Base-by-base conservation (phyloP, 1,140 invertebrate genomes). In the Danaus plexippus region DNA sequence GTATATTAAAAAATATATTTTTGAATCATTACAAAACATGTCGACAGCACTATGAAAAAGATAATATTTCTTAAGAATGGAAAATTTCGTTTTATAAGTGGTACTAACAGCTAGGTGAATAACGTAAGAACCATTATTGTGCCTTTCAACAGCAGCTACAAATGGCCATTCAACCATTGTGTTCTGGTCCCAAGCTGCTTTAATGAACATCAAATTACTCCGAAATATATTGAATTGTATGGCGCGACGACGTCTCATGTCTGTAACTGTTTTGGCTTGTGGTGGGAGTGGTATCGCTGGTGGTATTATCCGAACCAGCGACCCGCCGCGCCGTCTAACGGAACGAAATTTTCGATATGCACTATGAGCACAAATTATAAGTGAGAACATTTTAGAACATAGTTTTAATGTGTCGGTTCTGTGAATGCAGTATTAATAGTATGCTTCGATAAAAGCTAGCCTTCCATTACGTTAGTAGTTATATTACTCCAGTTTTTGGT, bases 171-270 rank as follows among this genome's bases (percentile, higher is more conserved):
- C 80, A 87, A 73, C 81, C 84, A 87, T 87, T 87, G 84, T 87
- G 73, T 84, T 84, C 79, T 80, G 75, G 81, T 85, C 76, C 75
- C 81, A 78, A 77, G 77, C 76, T 80, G 75, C 81, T 83, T 77
- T 87, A 87, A 87, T 87, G 84, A 84, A 85, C 81, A 78, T 84
- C 80, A 85, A 87, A 85, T 87, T 87, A 83, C 78, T 75, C 76
- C 62, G 75, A 87, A 85, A 85, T 84, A 84, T 86, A 87, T 87
- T 85, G 84, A 85, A 87, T 87, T 85, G 81, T 83, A 69, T 75
- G 65, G 64, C 63, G 74, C 80, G 77, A 80, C 80, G 81, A 84
- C 75, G 75, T 77, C 73, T 76, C 71, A 63, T 77, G 72, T 80
- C 72, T 68, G 66, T 82, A 78, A 76, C 77, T 80, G 71, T 77